Percentiles rank a stretch among this genome's conserved stretches.
Evolutionary conservation across 2,888 invertebrate species (phyloP).

Genomic region (Ophion obscuratus): DNA sequence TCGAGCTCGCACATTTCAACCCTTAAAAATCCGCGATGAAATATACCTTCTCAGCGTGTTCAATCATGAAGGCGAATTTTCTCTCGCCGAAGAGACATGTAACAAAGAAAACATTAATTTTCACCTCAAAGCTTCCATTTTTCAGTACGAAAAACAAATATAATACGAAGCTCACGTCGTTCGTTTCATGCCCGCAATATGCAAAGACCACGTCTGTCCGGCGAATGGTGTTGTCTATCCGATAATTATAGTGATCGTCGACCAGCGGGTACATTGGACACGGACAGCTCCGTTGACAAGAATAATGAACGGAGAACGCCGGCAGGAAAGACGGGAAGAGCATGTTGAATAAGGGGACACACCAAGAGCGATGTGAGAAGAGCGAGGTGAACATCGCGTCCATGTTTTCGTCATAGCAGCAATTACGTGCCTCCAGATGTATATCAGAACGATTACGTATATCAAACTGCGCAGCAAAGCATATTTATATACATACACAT

Average conservation of each 20-base stretch:
- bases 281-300: constrained; percentile 41
- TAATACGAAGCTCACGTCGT: neutral
- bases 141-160: neutral
- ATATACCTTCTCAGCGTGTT: neutral
- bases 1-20: neutral
- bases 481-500: neutral
- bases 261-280: constrained; percentile 26
- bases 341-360: neutral
- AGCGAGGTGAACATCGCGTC: constrained; percentile 21
- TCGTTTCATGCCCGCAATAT: neutral
- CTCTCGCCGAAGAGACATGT: neutral
- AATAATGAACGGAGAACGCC: constrained; percentile 55
- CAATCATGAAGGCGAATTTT: neutral
- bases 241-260: constrained; percentile 37
- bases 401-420: constrained; percentile 49
- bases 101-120: neutral
- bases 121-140: neutral
- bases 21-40: neutral
- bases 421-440: constrained; percentile 47
- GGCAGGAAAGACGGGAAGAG: constrained; percentile 2
- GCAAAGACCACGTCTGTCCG: neutral
- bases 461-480: no score
- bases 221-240: neutral
- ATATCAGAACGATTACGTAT: no score
- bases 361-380: constrained; percentile 18